These are phyloP conservation scores for Dastarcus helophoroides DNA, from an alignment of 2,888 invertebrate genomes.

Conservation along the genomic window DNA sequence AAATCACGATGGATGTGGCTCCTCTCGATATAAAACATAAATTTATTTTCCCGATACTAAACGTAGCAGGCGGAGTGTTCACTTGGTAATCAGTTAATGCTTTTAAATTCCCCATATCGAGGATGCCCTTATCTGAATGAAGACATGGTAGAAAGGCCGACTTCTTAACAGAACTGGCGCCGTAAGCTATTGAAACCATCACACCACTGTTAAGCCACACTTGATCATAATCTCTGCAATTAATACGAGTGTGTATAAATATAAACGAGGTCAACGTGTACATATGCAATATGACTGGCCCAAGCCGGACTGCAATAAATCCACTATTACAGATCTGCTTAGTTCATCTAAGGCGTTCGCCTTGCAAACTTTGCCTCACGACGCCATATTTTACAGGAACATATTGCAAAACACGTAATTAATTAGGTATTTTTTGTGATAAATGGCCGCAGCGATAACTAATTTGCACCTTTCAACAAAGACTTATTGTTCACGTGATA, in stretches of 20 bases:
- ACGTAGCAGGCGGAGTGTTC: too few relatives aligned
- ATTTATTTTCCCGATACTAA: too few relatives aligned
- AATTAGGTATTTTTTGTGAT: conserved; percentile 12
- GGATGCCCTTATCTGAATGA: not conserved
- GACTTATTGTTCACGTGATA: too few relatives aligned
- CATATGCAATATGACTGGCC: conserved; percentile 2
- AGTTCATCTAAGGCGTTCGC: conserved; percentile 12
- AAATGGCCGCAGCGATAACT: conserved; percentile 10
- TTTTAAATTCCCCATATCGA: conserved; percentile 1
- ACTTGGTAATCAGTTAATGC: conserved; percentile 1
- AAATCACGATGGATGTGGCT: too few relatives aligned
- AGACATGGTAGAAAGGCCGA: not conserved
- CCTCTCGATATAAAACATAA: too few relatives aligned
- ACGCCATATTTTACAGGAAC: conserved; percentile 13
- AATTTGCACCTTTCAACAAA: conserved; percentile 13
- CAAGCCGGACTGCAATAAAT: conserved; percentile 8
- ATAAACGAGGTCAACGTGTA: conserved; percentile 4
- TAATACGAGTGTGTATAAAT: conserved; percentile 3
- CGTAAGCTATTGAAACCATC: not conserved
- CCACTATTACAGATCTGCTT: conserved; percentile 7
- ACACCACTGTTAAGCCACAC: conserved; percentile 1
- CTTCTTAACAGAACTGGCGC: not conserved
- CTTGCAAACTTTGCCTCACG: conserved; percentile 10
- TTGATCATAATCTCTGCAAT: conserved; percentile 1
- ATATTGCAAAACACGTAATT: conserved; percentile 7